Evolutionary conservation across 1,140 invertebrate genomes (phyloP), one percentile per base, ranked within the genome.

Genomic region (Drosophila virilis): DNA sequence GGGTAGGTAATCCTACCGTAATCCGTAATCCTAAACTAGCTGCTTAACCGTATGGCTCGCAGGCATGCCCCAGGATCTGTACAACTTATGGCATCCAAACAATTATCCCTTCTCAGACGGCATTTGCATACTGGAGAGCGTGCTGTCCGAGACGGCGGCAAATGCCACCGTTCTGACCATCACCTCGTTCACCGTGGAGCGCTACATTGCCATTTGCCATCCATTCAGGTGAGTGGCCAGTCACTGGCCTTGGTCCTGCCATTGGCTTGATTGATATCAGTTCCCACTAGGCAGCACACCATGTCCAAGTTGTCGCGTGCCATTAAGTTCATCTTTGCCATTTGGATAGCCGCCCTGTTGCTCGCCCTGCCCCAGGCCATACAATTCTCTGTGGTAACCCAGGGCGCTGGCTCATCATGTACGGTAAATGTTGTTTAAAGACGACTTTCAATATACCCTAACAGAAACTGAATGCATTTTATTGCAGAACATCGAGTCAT

Each of bases 141-240:
- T 97, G 33, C 93, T 96, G 6, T 95, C 95, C 1, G 97, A 98
- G 92, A 97, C 96, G n/a, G 97, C 97, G 1, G 96, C 96, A 4
- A 97, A 98, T 92, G 97, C 97, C 0, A 98, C 97, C 0, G 96
- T 98, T 0, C 93, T 98, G n/a, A 98, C 97, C 1, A 98, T 98
- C 72, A 97, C 97, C 1, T 95, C 95, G 9, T 97, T 97, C 92
- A 97, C 97, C 1, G 93, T 97, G 2, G 97, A 98, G 92, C 93
- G 97, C 10, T 97, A 97, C 90, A 93, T 97, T n/a, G 96, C 96
- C 50, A 97, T 97, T 65, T 97, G 96, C 83, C 95, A 97, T 92
- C 96, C 96, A 5, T 94, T 97, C 77, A 93, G 94, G 79, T 94
- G 69, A 83, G 90, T 62, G 35, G 1, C 22, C 45, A 32, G 9